Base-by-base conservation (phyloP, 1,140 invertebrate genomes). In the Sitodiplosis mosellana region DNA sequence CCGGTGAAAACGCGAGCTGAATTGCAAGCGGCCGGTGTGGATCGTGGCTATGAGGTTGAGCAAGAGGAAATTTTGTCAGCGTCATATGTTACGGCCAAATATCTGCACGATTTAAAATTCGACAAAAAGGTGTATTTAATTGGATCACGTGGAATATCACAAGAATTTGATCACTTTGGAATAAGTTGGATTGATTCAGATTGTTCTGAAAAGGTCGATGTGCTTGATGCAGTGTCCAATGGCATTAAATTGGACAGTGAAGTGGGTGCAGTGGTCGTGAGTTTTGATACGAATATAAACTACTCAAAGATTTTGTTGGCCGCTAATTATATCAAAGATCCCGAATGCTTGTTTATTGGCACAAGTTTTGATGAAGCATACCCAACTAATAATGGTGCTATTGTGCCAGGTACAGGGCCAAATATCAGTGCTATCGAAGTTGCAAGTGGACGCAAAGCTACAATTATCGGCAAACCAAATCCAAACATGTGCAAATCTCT, bases 301-400 rank as follows among this genome's bases (percentile, higher is more conserved):
- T 94, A 86, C 58, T 73, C 78, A 1, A 98, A 98, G 69, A 76
- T 98, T 53, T 67, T 88, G 52, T 92, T 89, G 69, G 92, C 91
- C 15, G 80, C 82, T 0, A 79, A 77, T 18, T 97, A 96, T 65
- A 67, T 93, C 11, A 73, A 74, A 11, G 70, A 86, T 60, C 74
- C 77, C 1, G 70, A 80, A 18, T 80, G 81, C 56, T 55, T 87
- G 44, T 98, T 96, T 60, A 70, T 98, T 51, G 90, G 80, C 0
- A 95, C 91, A 2, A 98, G 97, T 60, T 90, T 85, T 12, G 94
- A 98, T 70, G 84, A 88, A 63, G 63, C 76, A 48, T 83, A 83
- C 67, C 77, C 86, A 47, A 64, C 70, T 49, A 59, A 64, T 1
- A 56, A 60, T 20, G 54, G 75, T 5, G 10, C 27, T 21, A 58